Base-by-base conservation (phyloP, 2,888 invertebrate species). In the Nebria salina region DNA sequence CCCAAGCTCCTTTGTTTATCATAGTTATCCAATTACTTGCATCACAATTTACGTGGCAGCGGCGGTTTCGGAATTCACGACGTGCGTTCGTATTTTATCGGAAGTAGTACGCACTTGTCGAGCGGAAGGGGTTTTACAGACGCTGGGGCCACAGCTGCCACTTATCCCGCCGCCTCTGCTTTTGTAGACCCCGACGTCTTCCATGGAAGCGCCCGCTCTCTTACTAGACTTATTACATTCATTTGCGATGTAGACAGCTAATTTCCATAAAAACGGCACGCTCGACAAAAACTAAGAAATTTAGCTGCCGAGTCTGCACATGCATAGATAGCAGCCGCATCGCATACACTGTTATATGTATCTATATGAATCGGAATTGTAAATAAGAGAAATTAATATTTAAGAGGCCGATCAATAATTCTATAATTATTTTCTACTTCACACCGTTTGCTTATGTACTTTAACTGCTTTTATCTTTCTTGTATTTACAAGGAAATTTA, bases 211-310 rank as follows among this genome's bases (percentile, higher is more conserved):
- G 20, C 42, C 79, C 74, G 75, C 82, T 84, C 82, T 83, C n/a
- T 20, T 7, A n/a, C 68, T 73, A 80, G 83, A 84, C 82, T 83
- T 85, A 85, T 84, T 84, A 84, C 83, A 83, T 85, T 85, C 84
- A 85, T 85, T 85, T 85, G 83, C 84, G 83, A 84, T 83, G 85
- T 83, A 84, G 85, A 85, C 85, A 85, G 84, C 84, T 85, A 85
- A 85, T 85, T 85, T 85, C 84, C 84, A 85, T 85, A 85, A 85
- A 85, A 82, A 83, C 81, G 76, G 75, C 75, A 75, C 80, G 72
- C 75, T 65, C 75, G 80, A 75, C 80, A 80, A 80, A 80, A 80
- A 80, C 80, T 80, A 80, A 80, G 80, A 80, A 80, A 80, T 80
- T 80, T 80, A 80, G 80, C 75, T 80, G 80, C 80, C 75, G 72